Conservation (phyloP, 2,113 vertebrate genomes). For the Sylvietta virens region DNA sequence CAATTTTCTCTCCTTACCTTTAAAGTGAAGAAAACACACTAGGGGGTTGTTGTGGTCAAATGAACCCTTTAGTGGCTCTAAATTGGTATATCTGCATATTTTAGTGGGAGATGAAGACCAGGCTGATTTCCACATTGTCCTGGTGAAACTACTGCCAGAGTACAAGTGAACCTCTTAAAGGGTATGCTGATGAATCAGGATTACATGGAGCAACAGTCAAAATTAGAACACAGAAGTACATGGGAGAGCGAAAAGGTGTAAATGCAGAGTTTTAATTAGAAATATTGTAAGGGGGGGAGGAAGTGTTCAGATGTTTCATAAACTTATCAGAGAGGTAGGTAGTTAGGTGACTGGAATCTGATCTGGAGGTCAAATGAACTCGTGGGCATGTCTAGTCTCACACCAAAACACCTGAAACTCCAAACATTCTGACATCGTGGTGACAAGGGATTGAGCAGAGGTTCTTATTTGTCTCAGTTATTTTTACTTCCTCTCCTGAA, state of each 20-base stretch:
- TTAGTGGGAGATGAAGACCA: not conserved
- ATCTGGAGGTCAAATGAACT: not conserved
- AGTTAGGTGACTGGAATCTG: not conserved
- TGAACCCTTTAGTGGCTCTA: not conserved
- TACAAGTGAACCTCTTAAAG: not conserved
- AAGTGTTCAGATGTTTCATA: not conserved
- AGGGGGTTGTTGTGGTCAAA: not conserved
- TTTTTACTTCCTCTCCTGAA: not conserved
- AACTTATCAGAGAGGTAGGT: not conserved
- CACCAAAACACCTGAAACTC: not conserved
- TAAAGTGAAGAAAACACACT: not conserved
- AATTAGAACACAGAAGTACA: not conserved
- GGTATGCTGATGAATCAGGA: fast-evolving
- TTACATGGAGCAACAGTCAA: not conserved
- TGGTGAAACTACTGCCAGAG: not conserved
- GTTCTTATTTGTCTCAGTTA: not conserved
- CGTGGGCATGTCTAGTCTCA: not conserved
- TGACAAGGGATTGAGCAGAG: not conserved
- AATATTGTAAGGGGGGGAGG: not conserved
- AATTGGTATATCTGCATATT: not conserved
- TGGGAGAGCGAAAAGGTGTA: fast-evolving
- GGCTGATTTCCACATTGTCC: not conserved
- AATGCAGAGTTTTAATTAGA: not conserved
- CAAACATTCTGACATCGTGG: not conserved
- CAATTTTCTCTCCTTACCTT: not conserved